Evolutionary conservation across 2,888 invertebrate genomes (phyloP), one percentile per base, ranked within the genome.

Genomic region (Drosophila buzzatii): DNA sequence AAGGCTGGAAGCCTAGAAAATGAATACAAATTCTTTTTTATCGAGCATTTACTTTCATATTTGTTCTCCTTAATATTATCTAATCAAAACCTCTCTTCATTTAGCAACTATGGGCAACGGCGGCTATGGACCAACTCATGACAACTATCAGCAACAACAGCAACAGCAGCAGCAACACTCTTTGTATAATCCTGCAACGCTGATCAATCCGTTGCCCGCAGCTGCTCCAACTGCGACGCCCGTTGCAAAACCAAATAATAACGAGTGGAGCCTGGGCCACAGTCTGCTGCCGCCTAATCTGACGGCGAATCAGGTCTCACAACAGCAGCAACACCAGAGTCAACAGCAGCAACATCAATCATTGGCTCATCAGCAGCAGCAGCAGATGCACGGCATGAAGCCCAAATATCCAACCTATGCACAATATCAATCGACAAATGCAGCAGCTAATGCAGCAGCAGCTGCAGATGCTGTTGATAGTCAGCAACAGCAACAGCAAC

Each of bases 381-480:
- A 76, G n/a, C 76, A 75, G 41, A 65, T 85, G 51, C 78, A 77
- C 45, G 56, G 47, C 44, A 58, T 60, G 44, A 70, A 90, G 51
- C 81, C 89, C 1, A 89, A 90, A 37, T 91, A 92, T 81, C 92
- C 91, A 14, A 92, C 90, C 0, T 91, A 91, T 73, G 89, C 91
- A 5, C 91, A 91, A 65, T 91, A 92, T 73, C 92, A 91, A 62
- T 85, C 91, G 2, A 81, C 90, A 35, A 87, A 88, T 68, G 83
- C 90, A 8, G 88, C 89, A 7, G 80, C 81, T 3, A 81, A 77
- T 63, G 79, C 88, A 33, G 83, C 89, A n/a, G 82, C 85, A 7
- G 79, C 79, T 16, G 79, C 81, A 5, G 76, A 83, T 65, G 80
- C 66, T 2, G 81, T 76, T 0, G 81, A 81, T 8, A 66, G 39